Conservation (phyloP, 35 echinoderm and acorn worm species). For the Eucidaris tribuloides region DNA sequence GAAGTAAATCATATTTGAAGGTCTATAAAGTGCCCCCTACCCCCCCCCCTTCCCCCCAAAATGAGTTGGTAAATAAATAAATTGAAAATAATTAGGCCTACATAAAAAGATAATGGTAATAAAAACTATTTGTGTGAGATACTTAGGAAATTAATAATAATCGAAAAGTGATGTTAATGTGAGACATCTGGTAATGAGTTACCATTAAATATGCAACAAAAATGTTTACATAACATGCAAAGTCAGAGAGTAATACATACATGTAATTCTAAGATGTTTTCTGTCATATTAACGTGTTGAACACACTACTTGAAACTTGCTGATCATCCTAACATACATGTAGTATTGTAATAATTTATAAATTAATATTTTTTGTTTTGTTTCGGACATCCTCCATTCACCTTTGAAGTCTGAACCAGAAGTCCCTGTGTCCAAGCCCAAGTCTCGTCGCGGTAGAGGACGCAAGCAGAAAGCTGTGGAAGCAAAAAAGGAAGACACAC, state of each 20-base stretch:
- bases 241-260: neutral
- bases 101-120: too few relatives aligned
- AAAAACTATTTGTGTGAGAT: too few relatives aligned
- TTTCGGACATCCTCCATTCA: neutral
- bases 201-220: too few relatives aligned
- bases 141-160: too few relatives aligned
- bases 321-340: neutral
- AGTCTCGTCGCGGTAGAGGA: neutral
- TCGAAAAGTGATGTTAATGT: too few relatives aligned
- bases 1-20: neutral
- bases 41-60: too few relatives aligned
- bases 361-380: neutral
- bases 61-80: too few relatives aligned
- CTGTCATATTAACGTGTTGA: too few relatives aligned
- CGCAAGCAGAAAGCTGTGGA: neutral
- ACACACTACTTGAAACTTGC: neutral
- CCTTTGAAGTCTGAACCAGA: constrained; percentile 3
- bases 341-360: neutral
- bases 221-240: neutral
- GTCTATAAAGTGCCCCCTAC: too few relatives aligned
- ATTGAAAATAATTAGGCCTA: too few relatives aligned
- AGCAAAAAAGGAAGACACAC: neutral
- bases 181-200: too few relatives aligned
- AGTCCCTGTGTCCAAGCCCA: neutral
- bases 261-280: neutral